These are phyloP conservation scores for Agrotis clavis DNA, from an alignment of 2,888 invertebrate species.

Conservation along the genomic window DNA sequence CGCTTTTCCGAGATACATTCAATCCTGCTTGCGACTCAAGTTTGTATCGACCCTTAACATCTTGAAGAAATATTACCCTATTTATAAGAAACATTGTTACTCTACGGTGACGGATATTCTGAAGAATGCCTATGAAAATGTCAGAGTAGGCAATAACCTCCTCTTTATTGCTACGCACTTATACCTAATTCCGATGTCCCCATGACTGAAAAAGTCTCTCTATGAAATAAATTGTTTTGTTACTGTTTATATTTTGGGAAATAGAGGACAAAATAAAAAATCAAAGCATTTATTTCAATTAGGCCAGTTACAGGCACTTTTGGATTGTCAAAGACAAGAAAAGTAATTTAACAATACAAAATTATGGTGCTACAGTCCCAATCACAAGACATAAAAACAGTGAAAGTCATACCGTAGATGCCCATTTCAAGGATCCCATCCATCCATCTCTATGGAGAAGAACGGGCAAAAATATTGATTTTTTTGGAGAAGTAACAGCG, in stretches of 20 bases:
- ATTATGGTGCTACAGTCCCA: no score
- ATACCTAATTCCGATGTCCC: conserved; percentile 36
- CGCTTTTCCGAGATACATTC: conserved; percentile 35
- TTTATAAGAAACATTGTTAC: conserved; percentile 68
- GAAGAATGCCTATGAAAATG: conserved; percentile 66
- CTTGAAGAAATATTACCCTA: conserved; percentile 61
- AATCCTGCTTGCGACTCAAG: conserved; percentile 37
- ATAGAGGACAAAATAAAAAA: no score
- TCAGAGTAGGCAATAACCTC: conserved; percentile 60
- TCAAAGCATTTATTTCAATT: no score
- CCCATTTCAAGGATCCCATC: no score
- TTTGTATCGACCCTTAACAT: conserved; percentile 59
- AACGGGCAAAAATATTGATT: no score
- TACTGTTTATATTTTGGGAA: background rate
- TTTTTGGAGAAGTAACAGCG: no score
- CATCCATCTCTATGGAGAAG: no score
- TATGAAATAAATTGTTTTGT: conserved; percentile 28
- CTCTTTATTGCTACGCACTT: conserved; percentile 55
- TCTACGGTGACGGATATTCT: conserved; percentile 59
- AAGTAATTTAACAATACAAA: no score
- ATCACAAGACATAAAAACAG: no score
- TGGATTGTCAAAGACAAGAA: no score
- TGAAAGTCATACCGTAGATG: no score
- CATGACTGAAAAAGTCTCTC: conserved; percentile 31
- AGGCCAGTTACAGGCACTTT: no score